Conservation (phyloP, 2,888 invertebrate species). For the Heliconius erato region DNA sequence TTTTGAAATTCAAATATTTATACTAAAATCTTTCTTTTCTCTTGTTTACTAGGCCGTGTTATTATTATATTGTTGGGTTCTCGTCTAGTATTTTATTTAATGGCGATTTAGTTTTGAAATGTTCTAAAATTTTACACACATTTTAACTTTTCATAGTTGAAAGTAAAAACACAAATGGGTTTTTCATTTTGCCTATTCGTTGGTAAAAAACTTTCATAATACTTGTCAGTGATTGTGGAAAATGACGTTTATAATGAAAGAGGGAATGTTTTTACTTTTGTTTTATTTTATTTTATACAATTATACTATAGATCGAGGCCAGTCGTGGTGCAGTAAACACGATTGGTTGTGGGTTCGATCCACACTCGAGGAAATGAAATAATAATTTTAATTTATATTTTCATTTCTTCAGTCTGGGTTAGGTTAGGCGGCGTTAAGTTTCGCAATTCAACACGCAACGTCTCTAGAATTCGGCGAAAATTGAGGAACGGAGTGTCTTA, state of each 20-base stretch:
- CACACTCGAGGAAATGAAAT: no score
- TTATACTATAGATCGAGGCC: neutral
- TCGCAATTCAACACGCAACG: no score
- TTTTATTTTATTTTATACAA: neutral
- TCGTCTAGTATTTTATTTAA: neutral
- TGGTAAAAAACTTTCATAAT: conserved; percentile 1
- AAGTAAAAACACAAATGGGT: conserved; percentile 8
- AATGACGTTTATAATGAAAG: neutral
- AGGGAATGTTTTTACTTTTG: neutral
- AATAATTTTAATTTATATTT: no score
- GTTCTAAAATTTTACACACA: conserved; percentile 11
- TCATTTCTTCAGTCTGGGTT: no score
- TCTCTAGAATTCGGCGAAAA: no score
- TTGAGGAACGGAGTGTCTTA: no score
- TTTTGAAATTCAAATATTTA: conserved; percentile 42
- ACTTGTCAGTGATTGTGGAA: conserved; percentile 5
- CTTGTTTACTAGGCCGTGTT: conserved; percentile 10
- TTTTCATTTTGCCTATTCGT: conserved; percentile 13
- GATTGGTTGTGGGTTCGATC: no score
- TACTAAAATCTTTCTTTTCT: conserved; percentile 13
- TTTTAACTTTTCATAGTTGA: conserved; percentile 12
- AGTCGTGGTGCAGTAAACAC: no score
- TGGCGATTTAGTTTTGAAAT: conserved; percentile 4
- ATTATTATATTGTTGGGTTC: neutral
- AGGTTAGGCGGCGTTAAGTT: no score